Percentiles rank a stretch among this genome's conserved stretches.
Conservation (phyloP, 1,140 invertebrate genomes). For the Atta cephalotes region DNA sequence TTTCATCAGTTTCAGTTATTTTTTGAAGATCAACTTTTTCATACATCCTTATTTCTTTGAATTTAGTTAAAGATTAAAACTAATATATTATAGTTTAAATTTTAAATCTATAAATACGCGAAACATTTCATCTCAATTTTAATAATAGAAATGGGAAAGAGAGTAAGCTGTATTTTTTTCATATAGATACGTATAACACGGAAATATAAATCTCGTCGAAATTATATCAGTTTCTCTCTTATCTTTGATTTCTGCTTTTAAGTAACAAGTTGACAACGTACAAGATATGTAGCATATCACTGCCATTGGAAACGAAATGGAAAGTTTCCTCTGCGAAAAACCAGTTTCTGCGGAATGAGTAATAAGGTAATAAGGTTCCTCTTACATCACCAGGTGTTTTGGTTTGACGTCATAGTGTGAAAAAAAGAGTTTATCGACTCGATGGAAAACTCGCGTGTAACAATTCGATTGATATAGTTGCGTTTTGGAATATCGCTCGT, state of each 20-base stretch:
- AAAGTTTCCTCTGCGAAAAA: slow-evolving; percentile 42
- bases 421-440: slow-evolving; percentile 45
- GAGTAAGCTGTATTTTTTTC: neutral
- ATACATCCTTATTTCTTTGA: neutral
- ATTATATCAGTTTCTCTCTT: neutral
- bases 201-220: neutral
- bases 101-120: neutral
- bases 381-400: slow-evolving; percentile 3
- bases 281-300: slow-evolving; percentile 15
- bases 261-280: neutral
- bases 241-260: neutral
- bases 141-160: neutral
- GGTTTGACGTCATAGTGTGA: slow-evolving; percentile 23
- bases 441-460: slow-evolving; percentile 1
- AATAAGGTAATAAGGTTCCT: slow-evolving; percentile 46
- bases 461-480: neutral
- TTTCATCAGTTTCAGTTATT: neutral
- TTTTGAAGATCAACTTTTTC: neutral
- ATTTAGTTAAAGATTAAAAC: neutral
- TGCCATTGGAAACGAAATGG: slow-evolving; percentile 37
- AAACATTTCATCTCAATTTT: neutral
- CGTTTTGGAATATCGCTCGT: neutral
- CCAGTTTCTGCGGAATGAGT: slow-evolving; percentile 45
- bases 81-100: neutral
- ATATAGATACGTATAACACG: neutral